phyloP scores from a whole-genome alignment of 2,113 vertebrate genomes.

The Pyrgilauda ruficollis region DNA sequence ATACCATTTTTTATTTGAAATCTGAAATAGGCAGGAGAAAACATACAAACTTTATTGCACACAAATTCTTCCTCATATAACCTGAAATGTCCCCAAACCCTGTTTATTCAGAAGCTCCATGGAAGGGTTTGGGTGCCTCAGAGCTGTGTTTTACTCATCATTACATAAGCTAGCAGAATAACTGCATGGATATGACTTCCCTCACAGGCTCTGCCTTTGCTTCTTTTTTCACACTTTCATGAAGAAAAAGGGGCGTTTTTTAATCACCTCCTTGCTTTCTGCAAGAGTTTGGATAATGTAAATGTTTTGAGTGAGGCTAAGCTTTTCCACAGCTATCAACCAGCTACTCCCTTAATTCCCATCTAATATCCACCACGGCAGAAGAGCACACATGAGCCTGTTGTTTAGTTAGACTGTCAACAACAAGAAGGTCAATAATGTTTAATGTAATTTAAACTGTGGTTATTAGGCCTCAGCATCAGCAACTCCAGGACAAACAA shows the following conservation, averaged over 20 bases:
- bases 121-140: background rate
- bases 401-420: conserved; percentile 20
- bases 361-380: background rate
- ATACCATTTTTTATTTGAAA: background rate
- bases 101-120: background rate
- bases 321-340: background rate
- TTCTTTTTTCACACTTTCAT: background rate
- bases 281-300: background rate
- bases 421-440: conserved; percentile 27
- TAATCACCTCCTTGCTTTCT: background rate
- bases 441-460: conserved; percentile 29
- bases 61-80: background rate
- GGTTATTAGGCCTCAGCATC: conserved; percentile 42
- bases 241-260: background rate
- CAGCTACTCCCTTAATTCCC: background rate
- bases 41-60: background rate
- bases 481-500: conserved; percentile 48
- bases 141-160: background rate
- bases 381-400: background rate
- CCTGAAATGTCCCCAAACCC: background rate
- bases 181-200: background rate
- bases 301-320: background rate
- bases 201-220: background rate
- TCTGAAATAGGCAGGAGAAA: background rate
- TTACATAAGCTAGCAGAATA: background rate